These are phyloP conservation scores for Mimachlamys varia DNA, from an alignment of 2,888 invertebrate genomes.

Conservation along the genomic window DNA sequence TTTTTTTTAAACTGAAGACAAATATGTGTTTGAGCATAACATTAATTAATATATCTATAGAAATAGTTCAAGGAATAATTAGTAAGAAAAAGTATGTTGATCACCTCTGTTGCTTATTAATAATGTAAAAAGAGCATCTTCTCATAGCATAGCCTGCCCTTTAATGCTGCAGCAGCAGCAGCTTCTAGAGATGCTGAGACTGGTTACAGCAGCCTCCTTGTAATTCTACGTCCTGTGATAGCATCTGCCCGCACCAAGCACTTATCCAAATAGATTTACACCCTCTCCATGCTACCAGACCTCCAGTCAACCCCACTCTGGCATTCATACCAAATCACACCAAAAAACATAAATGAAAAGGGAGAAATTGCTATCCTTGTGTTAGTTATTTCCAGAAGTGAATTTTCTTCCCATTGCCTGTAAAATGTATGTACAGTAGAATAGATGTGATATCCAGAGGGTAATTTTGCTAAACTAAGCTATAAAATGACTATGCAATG, in stretches of 20 bases:
- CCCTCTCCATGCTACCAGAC: not conserved
- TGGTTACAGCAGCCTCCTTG: not conserved
- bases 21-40: too few relatives aligned
- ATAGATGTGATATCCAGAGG: too few relatives aligned
- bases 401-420: not conserved
- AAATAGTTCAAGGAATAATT: too few relatives aligned
- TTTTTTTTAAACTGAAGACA: too few relatives aligned
- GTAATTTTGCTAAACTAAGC: too few relatives aligned
- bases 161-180: conserved; percentile 17
- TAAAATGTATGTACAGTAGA: too few relatives aligned
- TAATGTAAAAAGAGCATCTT: not conserved
- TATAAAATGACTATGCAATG: too few relatives aligned
- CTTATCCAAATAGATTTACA: conserved; percentile 27
- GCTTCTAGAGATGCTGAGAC: not conserved
- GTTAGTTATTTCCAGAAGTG: not conserved
- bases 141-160: conserved; percentile 11
- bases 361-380: not conserved
- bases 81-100: not conserved
- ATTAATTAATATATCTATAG: too few relatives aligned
- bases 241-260: not conserved
- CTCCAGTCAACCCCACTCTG: not conserved
- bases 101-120: not conserved
- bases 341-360: not conserved
- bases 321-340: not conserved
- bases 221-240: conserved; percentile 21